These are phyloP conservation scores for Chlorospingus flavigularis DNA, from an alignment of 2,797 vertebrate genomes.

Conservation along the genomic window DNA sequence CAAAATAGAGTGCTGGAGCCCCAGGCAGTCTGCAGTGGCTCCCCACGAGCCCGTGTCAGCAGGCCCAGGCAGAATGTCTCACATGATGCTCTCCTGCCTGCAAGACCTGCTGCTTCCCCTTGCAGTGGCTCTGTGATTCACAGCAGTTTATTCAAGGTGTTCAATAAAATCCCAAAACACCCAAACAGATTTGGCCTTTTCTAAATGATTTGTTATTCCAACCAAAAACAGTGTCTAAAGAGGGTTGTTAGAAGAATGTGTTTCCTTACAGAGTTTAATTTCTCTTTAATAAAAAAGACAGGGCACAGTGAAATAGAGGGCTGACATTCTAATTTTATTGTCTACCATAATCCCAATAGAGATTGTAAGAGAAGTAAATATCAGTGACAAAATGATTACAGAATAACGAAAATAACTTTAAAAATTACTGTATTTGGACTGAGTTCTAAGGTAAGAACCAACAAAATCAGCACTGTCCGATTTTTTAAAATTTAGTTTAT, in stretches of 20 bases:
- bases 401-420: neutral
- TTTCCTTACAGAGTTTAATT: neutral
- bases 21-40: neutral
- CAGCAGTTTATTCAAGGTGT: neutral
- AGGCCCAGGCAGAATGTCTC: neutral
- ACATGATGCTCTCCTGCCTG: neutral
- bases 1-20: neutral
- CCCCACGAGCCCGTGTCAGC: neutral
- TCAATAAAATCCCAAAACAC: neutral
- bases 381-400: neutral
- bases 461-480: neutral
- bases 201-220: neutral
- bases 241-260: neutral
- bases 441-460: neutral
- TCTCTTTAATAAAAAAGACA: neutral
- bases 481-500: neutral
- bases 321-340: neutral
- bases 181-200: neutral
- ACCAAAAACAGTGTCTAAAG: neutral
- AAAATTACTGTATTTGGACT: neutral
- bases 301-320: neutral
- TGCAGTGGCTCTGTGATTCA: neutral
- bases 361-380: neutral
- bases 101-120: neutral
- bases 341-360: neutral